Evolutionary conservation across 2,113 vertebrate genomes (phyloP), one percentile per base, ranked within the genome.

Genomic region (Grantiella picta): DNA sequence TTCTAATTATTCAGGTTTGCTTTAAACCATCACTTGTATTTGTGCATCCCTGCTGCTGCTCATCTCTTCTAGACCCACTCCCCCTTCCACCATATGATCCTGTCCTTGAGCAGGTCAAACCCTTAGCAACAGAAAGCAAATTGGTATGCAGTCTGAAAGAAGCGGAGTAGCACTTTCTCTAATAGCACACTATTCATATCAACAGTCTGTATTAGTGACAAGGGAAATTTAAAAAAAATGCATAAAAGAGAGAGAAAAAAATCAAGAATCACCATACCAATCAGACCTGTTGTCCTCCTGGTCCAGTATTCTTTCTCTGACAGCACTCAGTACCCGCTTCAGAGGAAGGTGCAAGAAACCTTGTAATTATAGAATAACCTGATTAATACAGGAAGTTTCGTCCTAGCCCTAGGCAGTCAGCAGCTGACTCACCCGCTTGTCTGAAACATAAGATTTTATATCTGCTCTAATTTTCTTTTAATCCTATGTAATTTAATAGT

Each of bases 311-410:
- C 90, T 71, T 78, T 60, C 82, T 71, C 92, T 94, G 93, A 90
- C 63, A 91, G 94, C 77, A 61, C 78, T 91, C 93, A 68, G 45
- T 72, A 89, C 49, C 44, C 21, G 16, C 79, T 95, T 95, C 88
- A 96, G 90, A 95, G 76, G 92, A 96, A 96, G 93, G 96, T 96
- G 95, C 94, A 96, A 96, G 90, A 94, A 95, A 94, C 52, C 93
- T 96, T 92, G 76, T 88, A 96, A 97, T 97, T 96, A 96, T 92
- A 95, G 93, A 96, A 94, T 96, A 96, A 96, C 95, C 93, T 96
- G 95, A 97, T 96, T 97, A 97, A 97, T 95, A 96, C 92, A 96
- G 94, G 94, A 96, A 97, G 95, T 92, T 95, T 97, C 91, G 76
- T 96, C 91, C 95, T 95, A 97, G 95, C 95, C 95, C 70, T 71